phyloP scores from a whole-genome alignment of 92 coral and sea anemone species.

The Palythoa grandis region DNA sequence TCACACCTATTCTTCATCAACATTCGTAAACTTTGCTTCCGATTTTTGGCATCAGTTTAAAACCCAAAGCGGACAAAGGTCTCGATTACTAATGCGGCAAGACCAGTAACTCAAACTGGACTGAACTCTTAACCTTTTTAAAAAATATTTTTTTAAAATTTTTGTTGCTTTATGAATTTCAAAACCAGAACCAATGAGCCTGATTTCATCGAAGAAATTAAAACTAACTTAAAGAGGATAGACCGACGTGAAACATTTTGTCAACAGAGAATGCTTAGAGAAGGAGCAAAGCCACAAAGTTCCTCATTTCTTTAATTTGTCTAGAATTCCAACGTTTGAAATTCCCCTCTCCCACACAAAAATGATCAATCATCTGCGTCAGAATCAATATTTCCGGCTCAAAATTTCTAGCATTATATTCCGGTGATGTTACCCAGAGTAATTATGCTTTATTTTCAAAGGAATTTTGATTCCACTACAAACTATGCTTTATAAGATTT shows the following conservation, averaged over 20 bases:
- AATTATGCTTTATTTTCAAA: too few species aligned
- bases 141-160: too few species aligned
- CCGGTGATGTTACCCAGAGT: neutral
- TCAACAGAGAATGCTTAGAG: neutral
- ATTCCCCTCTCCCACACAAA: neutral
- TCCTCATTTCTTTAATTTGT: neutral
- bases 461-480: too few species aligned
- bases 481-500: too few species aligned
- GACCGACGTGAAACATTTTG: neutral
- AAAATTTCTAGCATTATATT: neutral
- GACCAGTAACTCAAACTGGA: neutral
- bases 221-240: too few species aligned
- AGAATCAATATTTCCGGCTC: neutral
- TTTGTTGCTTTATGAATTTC: too few species aligned
- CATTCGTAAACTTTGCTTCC: slow-evolving; percentile 3
- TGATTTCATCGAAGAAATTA: neutral
- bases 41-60: neutral
- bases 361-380: neutral
- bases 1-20: neutral
- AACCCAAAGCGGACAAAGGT: neutral
- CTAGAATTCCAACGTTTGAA: neutral
- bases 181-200: neutral
- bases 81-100: neutral
- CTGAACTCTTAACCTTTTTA: neutral
- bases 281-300: neutral